A percentile compares a stretch with the other conserved stretches of the same genome.
Evolutionary conservation across 53 echinoderm and acorn worm species (phyloP).

Genomic region (Astropecten irregularis): DNA sequence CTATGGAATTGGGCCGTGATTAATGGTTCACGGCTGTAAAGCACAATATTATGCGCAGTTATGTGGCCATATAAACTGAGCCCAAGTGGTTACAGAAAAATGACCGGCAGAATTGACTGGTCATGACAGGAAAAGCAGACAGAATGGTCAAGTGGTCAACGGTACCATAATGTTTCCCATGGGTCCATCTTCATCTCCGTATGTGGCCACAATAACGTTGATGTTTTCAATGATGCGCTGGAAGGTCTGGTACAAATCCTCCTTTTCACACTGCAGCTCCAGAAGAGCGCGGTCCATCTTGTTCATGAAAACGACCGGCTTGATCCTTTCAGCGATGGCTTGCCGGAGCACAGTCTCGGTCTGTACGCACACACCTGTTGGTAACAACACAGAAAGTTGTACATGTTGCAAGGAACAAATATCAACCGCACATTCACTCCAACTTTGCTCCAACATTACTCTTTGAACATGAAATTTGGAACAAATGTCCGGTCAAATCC

Average conservation of each 20-base stretch:
- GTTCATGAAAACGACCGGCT: constrained; percentile 97
- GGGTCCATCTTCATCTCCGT: constrained; percentile 87
- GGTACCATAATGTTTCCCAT: constrained; percentile 95
- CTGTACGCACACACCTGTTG: constrained; percentile 94
- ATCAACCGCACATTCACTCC: no score
- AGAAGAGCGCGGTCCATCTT: constrained; percentile 98
- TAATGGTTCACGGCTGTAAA: no score
- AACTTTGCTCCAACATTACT: no score
- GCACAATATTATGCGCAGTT: no score
- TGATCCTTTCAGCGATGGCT: constrained; percentile 92
- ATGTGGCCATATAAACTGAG: no score
- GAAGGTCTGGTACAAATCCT: constrained; percentile 92
- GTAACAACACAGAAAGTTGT: not conserved
- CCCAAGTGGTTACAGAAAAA: no score
- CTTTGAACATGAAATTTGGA: no score
- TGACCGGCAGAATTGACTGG: no score
- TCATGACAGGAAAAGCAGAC: no score
- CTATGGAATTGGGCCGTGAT: no score
- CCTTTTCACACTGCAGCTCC: constrained; percentile 84
- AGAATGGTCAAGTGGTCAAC: no score
- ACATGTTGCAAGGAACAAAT: not conserved
- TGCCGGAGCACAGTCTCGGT: constrained; percentile 96
- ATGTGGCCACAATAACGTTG: constrained; percentile 96
- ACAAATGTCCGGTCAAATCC: no score
- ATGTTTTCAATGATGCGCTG: constrained; percentile 87